Evolutionary conservation across 2,888 invertebrate genomes (phyloP), one percentile per base, ranked within the genome.

Genomic region (Plagodis pulveraria): DNA sequence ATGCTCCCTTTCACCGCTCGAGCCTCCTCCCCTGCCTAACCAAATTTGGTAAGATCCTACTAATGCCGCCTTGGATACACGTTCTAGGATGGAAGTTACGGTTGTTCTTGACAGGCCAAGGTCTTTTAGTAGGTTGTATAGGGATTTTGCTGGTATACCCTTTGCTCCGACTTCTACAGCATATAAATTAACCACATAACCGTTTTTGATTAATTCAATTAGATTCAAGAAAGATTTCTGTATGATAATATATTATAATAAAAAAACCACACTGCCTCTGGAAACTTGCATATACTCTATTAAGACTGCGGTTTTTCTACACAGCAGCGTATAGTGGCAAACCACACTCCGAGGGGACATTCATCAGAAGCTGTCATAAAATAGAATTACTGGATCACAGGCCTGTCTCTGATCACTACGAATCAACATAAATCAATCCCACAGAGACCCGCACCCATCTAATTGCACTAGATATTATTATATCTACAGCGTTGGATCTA

Each of bases 381-480:
- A 85, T 77, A 80, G 82, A 84, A 85, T 86, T 83, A 86, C 80
- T 78, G 76, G 75, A 88, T 87, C 88, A 81, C 83, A 81, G 78
- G 70, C 81, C 78, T 78, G 77, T 65, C 73, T 80, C 84, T 83
- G 88, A 89, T 90, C 85, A 86, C 85, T 78, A 70, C 76, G 84
- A 89, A 91, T 90, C 86, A 89, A 78, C 86, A 83, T 92, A 92
- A 91, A 91, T 92, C 92, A 90, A 74, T 77, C 89, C 87, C 86
- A 83, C 87, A 86, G 79, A 78, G 76, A 80, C 89, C 88, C 89
- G 89, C 90, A 89, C 77, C 80, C 75, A 70, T 69, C 82, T 91
- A 91, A 92, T 91, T 91, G 88, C 73, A 76, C 83, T 84, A 42
- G 22, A 56, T 52, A 51, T 49, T 56, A 55, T 60, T 49, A 40